phyloP scores from a whole-genome alignment of 1,140 invertebrate species.

The Pseudomyrmex flavicornis region DNA sequence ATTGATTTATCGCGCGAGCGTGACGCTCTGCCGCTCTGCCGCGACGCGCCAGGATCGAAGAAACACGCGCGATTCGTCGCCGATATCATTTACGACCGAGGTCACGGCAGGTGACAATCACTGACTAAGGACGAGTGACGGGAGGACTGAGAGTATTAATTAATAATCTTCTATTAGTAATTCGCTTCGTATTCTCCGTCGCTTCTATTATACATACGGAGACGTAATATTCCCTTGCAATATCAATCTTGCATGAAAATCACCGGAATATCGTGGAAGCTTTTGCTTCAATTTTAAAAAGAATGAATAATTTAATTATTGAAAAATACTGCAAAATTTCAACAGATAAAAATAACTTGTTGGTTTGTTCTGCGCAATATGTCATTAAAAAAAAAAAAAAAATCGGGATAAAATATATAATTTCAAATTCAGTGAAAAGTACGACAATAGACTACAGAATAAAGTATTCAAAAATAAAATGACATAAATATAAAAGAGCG shows the following conservation, averaged over 20 bases:
- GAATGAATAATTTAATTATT: slow-evolving; percentile 1
- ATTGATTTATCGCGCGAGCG: slow-evolving; percentile 58
- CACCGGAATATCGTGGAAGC: not conserved
- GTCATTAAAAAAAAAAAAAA: not conserved
- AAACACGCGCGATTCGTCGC: not conserved
- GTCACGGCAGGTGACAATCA: not conserved
- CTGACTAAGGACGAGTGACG: not conserved
- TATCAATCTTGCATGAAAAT: not conserved
- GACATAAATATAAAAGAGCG: too few species aligned
- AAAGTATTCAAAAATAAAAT: not conserved
- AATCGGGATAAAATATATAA: not conserved
- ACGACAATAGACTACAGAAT: not conserved
- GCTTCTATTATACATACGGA: not conserved
- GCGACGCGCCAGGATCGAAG: slow-evolving; percentile 20
- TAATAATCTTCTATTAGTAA: slow-evolving; percentile 10
- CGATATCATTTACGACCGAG: slow-evolving; percentile 25
- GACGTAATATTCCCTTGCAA: not conserved
- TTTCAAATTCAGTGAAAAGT: too few species aligned
- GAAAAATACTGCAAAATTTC: not conserved
- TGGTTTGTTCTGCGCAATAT: too few species aligned
- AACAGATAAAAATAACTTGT: too few species aligned
- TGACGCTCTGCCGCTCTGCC: not conserved
- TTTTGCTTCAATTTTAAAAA: slow-evolving; percentile 4
- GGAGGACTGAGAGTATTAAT: not conserved
- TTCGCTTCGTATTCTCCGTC: slow-evolving; percentile 5